Percentiles rank a stretch among this genome's conserved stretches.
Evolutionary conservation across 2,113 vertebrate genomes (phyloP).

Genomic region (Illadopsis cleaveri): DNA sequence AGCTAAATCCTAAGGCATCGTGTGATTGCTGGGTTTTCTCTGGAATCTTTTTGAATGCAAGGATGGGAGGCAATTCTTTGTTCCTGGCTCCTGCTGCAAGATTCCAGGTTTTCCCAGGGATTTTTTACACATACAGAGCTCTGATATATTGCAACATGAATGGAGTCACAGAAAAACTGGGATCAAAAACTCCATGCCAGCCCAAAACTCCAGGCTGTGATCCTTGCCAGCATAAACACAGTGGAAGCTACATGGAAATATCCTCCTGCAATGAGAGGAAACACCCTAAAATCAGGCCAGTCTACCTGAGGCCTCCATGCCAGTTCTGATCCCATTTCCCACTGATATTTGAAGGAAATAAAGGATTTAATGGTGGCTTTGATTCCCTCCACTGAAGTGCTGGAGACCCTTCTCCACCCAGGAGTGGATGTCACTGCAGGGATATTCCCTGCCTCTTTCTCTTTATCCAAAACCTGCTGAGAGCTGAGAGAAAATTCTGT

Average conservation of each 20-base stretch:
- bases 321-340: not conserved
- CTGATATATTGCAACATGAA: not conserved
- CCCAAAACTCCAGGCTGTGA: not conserved
- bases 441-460: not conserved
- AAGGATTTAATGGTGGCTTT: not conserved
- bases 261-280: not conserved
- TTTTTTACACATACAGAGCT: not conserved
- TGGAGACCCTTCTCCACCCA: not conserved
- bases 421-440: not conserved
- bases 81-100: not conserved
- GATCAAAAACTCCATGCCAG: not conserved
- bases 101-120: not conserved
- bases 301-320: not conserved
- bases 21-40: not conserved
- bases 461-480: not conserved
- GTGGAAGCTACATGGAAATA: not conserved
- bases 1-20: not conserved
- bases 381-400: not conserved
- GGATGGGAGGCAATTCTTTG: not conserved
- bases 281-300: not conserved
- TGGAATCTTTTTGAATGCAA: not conserved
- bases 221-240: not conserved
- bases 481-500: not conserved
- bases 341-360: not conserved
- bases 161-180: not conserved